Evolutionary conservation across 1,140 invertebrate genomes (phyloP), one percentile per base, ranked within the genome.

Genomic region (Drosophila micromelanica): DNA sequence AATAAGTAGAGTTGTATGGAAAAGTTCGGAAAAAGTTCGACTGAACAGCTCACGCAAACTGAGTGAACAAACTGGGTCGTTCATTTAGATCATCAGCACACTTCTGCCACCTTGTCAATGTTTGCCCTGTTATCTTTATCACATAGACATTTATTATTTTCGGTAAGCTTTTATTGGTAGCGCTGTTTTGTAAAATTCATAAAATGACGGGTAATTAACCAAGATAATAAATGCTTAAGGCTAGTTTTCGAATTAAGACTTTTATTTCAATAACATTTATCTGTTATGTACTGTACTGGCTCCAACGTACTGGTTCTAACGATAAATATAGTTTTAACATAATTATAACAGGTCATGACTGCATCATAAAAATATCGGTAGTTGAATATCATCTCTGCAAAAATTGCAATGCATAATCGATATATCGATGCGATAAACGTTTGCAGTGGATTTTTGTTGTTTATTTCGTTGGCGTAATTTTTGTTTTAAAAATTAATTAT

Each of bases 401-500:
- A 27, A 17, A 4, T 23, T 43, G 12, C 2, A 35, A 20, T 15
- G 12, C 35, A 1, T 17, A 52, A 56, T 64, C 67, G 67, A 70
- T 70, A 60, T 59, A 71, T 62, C 59, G 55, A 73, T 69, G 64
- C 51, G 57, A 69, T 70, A 87, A 87, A 87, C 82, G 82, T 87
- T 87, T 87, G 76, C 69, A 62, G 73, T 68, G 37, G 49, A 61
- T 78, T 78, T 87, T 82, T 87, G 84, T 87, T 87, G 79, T 76
- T 87, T 89, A 80, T 62, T 82, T 86, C 75, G 78, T 82, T 87
- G 84, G 84, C 84, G 76, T 73, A 62, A 76, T 87, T 87, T 87
- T 87, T 76, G 67, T 87, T 87, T 87, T 62, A 57, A 77, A 87
- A 87, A 89, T 87, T 89, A 79, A 87, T 87, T 87, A 57, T 84